A percentile compares a stretch with the other conserved stretches of the same genome.
phyloP scores from a whole-genome alignment of 1,140 invertebrate genomes.

The Chironomus striatipennis region DNA sequence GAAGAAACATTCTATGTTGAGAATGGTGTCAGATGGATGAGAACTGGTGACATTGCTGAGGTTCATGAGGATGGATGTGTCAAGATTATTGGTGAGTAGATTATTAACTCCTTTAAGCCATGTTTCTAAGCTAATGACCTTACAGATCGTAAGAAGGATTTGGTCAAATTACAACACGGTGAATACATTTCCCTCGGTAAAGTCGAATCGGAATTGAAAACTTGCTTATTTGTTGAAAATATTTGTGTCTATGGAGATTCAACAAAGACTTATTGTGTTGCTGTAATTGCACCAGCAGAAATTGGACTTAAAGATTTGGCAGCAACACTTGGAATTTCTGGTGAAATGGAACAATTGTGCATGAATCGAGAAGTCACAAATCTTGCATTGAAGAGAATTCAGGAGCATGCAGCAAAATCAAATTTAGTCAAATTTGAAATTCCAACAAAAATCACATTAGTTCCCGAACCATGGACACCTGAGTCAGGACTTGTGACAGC shows the following conservation, averaged over 20 bases:
- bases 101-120: neutral
- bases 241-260: slow-evolving; percentile 90
- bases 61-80: slow-evolving; percentile 85
- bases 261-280: slow-evolving; percentile 76
- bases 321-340: slow-evolving; percentile 47
- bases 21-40: slow-evolving; percentile 81
- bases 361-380: slow-evolving; percentile 58
- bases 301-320: slow-evolving; percentile 61
- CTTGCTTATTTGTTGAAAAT: slow-evolving; percentile 90
- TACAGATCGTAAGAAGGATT: slow-evolving; percentile 95
- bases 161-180: slow-evolving; percentile 94
- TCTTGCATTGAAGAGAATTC: slow-evolving; percentile 66
- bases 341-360: slow-evolving; percentile 67
- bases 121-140: neutral
- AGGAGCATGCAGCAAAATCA: slow-evolving; percentile 67
- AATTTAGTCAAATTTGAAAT: slow-evolving; percentile 79
- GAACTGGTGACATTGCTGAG: slow-evolving; percentile 94
- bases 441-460: slow-evolving; percentile 72
- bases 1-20: slow-evolving; percentile 83
- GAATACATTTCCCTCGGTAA: slow-evolving; percentile 94
- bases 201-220: slow-evolving; percentile 86
- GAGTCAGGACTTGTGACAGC: slow-evolving; percentile 90
- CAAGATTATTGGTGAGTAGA: slow-evolving; percentile 90
- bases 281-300: slow-evolving; percentile 81
- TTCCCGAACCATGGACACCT: slow-evolving; percentile 81